These are phyloP conservation scores for Notocelia uddmanniana DNA, from an alignment of 2,888 invertebrate genomes.

Conservation along the genomic window DNA sequence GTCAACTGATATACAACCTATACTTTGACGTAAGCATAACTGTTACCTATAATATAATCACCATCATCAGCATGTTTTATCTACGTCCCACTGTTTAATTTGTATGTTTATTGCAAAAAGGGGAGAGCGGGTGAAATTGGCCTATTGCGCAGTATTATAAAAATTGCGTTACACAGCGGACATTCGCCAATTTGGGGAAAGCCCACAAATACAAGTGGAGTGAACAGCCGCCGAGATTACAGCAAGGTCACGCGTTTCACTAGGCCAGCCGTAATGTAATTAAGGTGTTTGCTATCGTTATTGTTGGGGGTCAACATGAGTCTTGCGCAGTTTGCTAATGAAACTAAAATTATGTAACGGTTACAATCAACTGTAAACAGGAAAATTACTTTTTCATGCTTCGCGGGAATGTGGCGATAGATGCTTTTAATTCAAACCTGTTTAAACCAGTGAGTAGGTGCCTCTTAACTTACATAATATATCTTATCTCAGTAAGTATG, in stretches of 20 bases:
- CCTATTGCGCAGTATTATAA: slow-evolving; percentile 6
- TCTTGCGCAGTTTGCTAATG: slow-evolving; percentile 7
- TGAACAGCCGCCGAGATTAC: slow-evolving; percentile 49
- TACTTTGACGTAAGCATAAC: no score
- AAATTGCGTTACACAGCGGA: slow-evolving; percentile 3
- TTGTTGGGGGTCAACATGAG: slow-evolving; percentile 32
- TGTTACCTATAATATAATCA: no score
- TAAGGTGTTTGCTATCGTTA: slow-evolving; percentile 32
- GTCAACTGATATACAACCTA: no score
- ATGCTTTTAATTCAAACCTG: no score
- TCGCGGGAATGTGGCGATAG: neutral
- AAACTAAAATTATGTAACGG: neutral
- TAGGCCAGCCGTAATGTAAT: slow-evolving; percentile 35
- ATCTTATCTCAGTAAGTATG: no score
- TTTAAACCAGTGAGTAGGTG: no score
- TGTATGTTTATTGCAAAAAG: neutral
- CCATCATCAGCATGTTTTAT: no score
- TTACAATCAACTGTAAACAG: neutral
- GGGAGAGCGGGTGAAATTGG: neutral
- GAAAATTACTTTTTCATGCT: neutral
- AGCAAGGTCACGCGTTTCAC: slow-evolving; percentile 47
- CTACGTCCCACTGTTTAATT: no score
- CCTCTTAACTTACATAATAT: no score
- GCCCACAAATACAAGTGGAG: slow-evolving; percentile 55
- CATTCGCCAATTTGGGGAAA: slow-evolving; percentile 52